Evolutionary conservation across 1,140 invertebrate species (phyloP).

Genomic region (Microplitis mediator): DNA sequence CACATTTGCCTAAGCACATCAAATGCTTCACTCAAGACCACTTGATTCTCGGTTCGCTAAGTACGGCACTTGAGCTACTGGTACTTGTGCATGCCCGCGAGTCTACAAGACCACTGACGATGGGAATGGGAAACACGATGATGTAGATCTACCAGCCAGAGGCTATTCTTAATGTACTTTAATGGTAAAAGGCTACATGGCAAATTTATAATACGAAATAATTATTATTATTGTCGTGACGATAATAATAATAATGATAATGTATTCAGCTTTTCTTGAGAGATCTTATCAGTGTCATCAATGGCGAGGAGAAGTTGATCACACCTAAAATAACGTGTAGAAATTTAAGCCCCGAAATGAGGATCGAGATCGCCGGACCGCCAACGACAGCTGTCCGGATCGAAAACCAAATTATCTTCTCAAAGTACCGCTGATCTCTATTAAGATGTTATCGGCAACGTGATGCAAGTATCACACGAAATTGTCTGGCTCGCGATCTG

Average conservation of each 20-base stretch:
- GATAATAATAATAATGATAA: too few relatives aligned
- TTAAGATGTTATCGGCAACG: conserved; percentile 58
- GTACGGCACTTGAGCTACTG: conserved; percentile 41
- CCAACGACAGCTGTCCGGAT: conserved; percentile 59
- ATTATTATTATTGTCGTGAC: too few relatives aligned
- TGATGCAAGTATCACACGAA: conserved; percentile 31
- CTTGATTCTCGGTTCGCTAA: conserved; percentile 44
- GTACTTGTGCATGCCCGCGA: conserved; percentile 12
- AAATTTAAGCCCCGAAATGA: neutral
- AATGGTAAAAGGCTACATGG: neutral
- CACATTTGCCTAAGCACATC: conserved; percentile 57
- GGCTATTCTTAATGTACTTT: neutral
- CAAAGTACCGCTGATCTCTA: conserved; percentile 59
- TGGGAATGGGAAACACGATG: neutral
- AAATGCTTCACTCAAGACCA: conserved; percentile 47
- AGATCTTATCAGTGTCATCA: too few relatives aligned
- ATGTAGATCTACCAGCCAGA: too few relatives aligned
- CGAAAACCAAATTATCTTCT: conserved; percentile 60
- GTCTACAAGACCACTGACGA: neutral
- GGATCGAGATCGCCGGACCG: conserved; percentile 8
- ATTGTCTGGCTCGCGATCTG: conserved; percentile 25
- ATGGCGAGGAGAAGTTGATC: too few relatives aligned
- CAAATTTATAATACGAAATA: neutral
- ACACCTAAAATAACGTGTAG: neutral
- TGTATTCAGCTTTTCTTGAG: too few relatives aligned